Evolutionary conservation across 2,113 vertebrate species (phyloP).

Genomic region (Salvator merianae): DNA sequence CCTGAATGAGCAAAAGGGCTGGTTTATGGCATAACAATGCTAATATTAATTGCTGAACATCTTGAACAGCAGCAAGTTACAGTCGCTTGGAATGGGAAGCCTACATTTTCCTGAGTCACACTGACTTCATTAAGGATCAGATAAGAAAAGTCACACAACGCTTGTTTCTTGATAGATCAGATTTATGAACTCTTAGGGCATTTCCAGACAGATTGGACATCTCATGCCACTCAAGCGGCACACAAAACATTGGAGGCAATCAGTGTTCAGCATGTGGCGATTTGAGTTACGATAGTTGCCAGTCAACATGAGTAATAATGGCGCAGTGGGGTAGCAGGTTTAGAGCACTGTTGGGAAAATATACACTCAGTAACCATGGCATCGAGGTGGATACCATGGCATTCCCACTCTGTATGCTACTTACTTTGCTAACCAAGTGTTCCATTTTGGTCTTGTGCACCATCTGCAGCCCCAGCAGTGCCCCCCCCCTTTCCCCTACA

Average conservation of each 20-base stretch:
- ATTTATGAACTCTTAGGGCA: background rate
- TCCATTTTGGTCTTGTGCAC: too few relatives aligned
- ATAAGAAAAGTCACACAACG: background rate
- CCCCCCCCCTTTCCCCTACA: too few relatives aligned
- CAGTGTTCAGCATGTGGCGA: background rate
- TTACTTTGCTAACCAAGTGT: too few relatives aligned
- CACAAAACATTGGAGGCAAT: background rate
- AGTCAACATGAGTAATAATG: background rate
- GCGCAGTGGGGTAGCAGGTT: background rate
- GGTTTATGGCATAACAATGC: background rate
- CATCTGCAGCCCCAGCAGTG: too few relatives aligned
- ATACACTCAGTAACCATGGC: too few relatives aligned
- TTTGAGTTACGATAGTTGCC: background rate
- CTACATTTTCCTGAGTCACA: background rate
- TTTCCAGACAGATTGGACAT: background rate
- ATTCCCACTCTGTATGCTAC: too few relatives aligned
- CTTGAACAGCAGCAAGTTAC: background rate
- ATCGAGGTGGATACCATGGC: too few relatives aligned
- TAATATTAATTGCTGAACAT: background rate
- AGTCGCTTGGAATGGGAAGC: background rate
- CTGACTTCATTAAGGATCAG: background rate
- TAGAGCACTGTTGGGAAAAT: too few relatives aligned
- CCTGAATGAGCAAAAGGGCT: background rate
- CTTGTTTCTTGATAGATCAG: background rate
- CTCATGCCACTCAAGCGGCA: background rate